Evolutionary conservation across 2,888 invertebrate genomes (phyloP).

Genomic region (Rhamnusium bicolor): DNA sequence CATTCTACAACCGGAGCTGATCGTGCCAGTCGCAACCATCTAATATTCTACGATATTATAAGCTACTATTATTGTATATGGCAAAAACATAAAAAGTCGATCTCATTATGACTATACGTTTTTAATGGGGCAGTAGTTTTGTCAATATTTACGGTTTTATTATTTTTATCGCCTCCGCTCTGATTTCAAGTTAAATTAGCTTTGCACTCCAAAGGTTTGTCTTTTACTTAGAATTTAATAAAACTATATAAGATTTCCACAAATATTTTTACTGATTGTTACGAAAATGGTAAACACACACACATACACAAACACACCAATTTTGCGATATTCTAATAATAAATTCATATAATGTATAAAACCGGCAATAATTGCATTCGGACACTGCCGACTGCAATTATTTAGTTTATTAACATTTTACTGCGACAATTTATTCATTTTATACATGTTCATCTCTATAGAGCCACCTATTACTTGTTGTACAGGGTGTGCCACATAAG

Average conservation of each 20-base stretch:
- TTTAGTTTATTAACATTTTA: too few relatives aligned
- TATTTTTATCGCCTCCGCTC: background rate
- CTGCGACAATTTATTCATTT: too few relatives aligned
- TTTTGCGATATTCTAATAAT: too few relatives aligned
- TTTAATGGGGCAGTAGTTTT: slow-evolving; percentile 10
- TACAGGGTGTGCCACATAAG: too few relatives aligned
- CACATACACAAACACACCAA: too few relatives aligned
- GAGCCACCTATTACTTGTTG: too few relatives aligned
- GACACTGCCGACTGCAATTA: too few relatives aligned
- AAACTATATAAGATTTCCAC: background rate
- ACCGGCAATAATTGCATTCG: too few relatives aligned
- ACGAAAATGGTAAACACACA: too few relatives aligned
- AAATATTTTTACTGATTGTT: background rate
- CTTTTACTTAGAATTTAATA: background rate
- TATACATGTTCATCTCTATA: too few relatives aligned
- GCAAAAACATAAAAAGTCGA: slow-evolving; percentile 9
- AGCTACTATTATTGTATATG: slow-evolving; percentile 32
- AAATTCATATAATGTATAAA: too few relatives aligned
- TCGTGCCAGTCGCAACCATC: slow-evolving; percentile 60
- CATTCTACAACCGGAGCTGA: slow-evolving; percentile 51
- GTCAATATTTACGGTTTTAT: slow-evolving; percentile 13
- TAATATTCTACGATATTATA: slow-evolving; percentile 45
- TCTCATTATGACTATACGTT: background rate
- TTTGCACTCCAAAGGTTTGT: background rate
- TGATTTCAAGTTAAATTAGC: background rate